Evolutionary conservation across 2,113 vertebrate species (phyloP), one percentile per base, ranked within the genome.

Genomic region (Cyanocitta stelleri): DNA sequence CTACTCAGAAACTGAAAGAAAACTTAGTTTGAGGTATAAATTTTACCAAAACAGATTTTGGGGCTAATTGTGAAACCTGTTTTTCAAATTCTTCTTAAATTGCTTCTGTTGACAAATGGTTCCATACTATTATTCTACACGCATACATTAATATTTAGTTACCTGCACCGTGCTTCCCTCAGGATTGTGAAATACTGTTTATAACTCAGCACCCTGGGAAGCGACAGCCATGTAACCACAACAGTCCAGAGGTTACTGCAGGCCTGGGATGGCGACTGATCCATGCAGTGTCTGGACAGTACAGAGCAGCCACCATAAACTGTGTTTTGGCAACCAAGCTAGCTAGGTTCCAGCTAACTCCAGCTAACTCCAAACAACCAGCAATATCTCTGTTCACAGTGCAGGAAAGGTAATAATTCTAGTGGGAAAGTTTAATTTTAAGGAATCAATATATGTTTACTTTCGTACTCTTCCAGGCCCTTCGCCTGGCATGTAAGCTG

Each of bases 241-340:
- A 1, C 43, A 24, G 78, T 4, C 13, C 78, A 68, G 67, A 67
- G 82, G 75, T 63, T 14, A 67, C 69, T 7, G 48, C 0, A 1
- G 55, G 51, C 37, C 55, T 19, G 66, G 37, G 20, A 17, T 0
- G 32, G 81, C 5, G 23, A 44, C 37, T 21, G 41, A 35, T 26
- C 44, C 13, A 1, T 1, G 49, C 43, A 39, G 30, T 7, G 49
- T 27, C 52, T 1, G 1, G 23, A 8, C 1, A n/a, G 15, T 0
- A 33, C 27, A 3, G 3, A 0, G 23, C 52, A 51, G 48, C 22
- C 58, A 41, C n/a, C 52, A 29, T 2, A 44, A 67, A 75, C 52
- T 16, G 21, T 0, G 5, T 12, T 56, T 44, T 35, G 51, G 55
- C 30, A 77, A n/a, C 6, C 0, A 0, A 77, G 22, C 15, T 1